A percentile compares a stretch with the other conserved stretches of the same genome.
Conservation (phyloP, 2,888 invertebrate genomes). For the Nomada hirtipes region DNA sequence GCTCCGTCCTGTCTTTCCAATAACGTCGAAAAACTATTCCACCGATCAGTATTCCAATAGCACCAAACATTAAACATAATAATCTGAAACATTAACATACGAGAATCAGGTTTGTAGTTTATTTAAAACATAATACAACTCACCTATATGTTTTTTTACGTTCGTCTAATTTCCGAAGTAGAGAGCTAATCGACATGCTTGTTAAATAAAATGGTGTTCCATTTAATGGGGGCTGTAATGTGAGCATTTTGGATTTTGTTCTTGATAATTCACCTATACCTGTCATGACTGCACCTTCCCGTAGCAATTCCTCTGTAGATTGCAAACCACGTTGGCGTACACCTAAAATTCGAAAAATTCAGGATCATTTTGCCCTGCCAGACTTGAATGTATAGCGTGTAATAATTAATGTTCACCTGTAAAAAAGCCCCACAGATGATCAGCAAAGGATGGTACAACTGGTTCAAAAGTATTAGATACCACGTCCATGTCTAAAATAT, state of each 20-base stretch:
- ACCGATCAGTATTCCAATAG: slow-evolving; percentile 85
- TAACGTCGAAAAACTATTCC: slow-evolving; percentile 85
- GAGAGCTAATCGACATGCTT: slow-evolving; percentile 90
- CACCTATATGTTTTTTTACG: slow-evolving; percentile 90
- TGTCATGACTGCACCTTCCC: slow-evolving; percentile 92
- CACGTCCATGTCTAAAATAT: slow-evolving; percentile 91
- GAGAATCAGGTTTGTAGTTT: slow-evolving; percentile 66
- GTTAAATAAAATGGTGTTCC: slow-evolving; percentile 92
- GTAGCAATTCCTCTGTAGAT: slow-evolving; percentile 94
- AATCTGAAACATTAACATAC: slow-evolving; percentile 79
- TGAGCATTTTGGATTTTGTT: slow-evolving; percentile 87
- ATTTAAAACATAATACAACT: slow-evolving; percentile 54
- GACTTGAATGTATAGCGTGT: background rate
- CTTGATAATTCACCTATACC: slow-evolving; percentile 91
- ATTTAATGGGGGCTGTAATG: slow-evolving; percentile 90
- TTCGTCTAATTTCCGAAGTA: slow-evolving; percentile 90
- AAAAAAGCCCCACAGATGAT: slow-evolving; percentile 94
- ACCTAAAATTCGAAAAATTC: slow-evolving; percentile 84
- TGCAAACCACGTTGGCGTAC: slow-evolving; percentile 93
- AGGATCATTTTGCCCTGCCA: background rate
- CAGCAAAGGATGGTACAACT: slow-evolving; percentile 90
- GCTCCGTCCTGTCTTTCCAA: slow-evolving; percentile 86
- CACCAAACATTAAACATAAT: slow-evolving; percentile 86
- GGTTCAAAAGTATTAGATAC: slow-evolving; percentile 94
- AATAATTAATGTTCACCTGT: slow-evolving; percentile 85